Conservation (phyloP, 2,888 invertebrate genomes). For the Brachypalpus laphriformis region DNA sequence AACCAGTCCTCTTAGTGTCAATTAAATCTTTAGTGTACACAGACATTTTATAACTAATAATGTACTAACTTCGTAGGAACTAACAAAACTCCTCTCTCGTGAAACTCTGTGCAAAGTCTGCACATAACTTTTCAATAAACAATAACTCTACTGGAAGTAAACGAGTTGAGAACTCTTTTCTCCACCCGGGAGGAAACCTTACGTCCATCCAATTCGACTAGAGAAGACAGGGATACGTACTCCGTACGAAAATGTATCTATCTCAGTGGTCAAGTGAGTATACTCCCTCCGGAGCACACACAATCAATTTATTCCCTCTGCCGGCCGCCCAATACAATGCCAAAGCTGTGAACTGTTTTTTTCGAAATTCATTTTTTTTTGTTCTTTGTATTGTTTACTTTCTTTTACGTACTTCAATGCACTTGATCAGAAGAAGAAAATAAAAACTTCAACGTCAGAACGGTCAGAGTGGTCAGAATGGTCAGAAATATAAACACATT, state of each 20-base stretch:
- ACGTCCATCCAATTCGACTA: slow-evolving; percentile 2
- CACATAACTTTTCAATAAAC: slow-evolving; percentile 63
- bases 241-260: slow-evolving; percentile 3
- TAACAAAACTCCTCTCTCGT: slow-evolving; percentile 2
- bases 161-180: slow-evolving; percentile 25
- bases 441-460: slow-evolving; percentile 7
- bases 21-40: slow-evolving; percentile 49
- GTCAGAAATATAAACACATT: slow-evolving; percentile 16
- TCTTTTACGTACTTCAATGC: background rate
- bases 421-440: background rate
- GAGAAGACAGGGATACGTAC: background rate
- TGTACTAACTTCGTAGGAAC: slow-evolving; percentile 36
- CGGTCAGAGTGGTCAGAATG: background rate
- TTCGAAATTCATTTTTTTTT: slow-evolving; percentile 11
- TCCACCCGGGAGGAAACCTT: slow-evolving; percentile 8
- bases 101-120: slow-evolving; percentile 26
- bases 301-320: slow-evolving; percentile 36
- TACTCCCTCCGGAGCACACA: slow-evolving; percentile 1
- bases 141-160: slow-evolving; percentile 58
- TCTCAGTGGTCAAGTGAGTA: slow-evolving; percentile 35
- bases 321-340: slow-evolving; percentile 9
- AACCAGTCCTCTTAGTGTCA: slow-evolving; percentile 25
- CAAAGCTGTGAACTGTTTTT: slow-evolving; percentile 25
- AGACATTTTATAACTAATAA: slow-evolving; percentile 40
- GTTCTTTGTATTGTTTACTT: background rate